Conservation (phyloP, 2,888 invertebrate species). For the Drosophila melanocephala region DNA sequence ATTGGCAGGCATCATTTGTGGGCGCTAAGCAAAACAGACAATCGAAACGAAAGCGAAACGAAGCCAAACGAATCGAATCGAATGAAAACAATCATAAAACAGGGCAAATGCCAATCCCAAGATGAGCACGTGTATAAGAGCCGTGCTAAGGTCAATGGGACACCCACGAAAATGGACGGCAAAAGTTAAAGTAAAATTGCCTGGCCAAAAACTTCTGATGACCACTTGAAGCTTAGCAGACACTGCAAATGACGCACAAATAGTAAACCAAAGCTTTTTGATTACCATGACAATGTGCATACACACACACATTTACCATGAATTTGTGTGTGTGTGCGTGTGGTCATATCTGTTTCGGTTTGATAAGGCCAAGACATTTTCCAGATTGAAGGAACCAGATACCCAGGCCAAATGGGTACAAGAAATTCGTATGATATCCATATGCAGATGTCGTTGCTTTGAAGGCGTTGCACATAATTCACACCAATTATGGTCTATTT, state of each 20-base stretch:
- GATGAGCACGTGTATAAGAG: constrained; percentile 52
- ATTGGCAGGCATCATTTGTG: constrained; percentile 71
- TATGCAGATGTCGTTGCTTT: constrained; percentile 44
- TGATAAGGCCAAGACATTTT: constrained; percentile 47
- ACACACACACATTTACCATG: background rate
- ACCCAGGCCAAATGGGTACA: constrained; percentile 1
- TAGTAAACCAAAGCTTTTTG: constrained; percentile 55
- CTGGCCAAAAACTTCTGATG: constrained; percentile 54
- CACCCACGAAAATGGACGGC: constrained; percentile 6
- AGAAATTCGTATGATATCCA: constrained; percentile 24
- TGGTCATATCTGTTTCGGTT: constrained; percentile 32
- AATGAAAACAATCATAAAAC: constrained; percentile 61
- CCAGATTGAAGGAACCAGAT: constrained; percentile 51
- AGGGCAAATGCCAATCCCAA: constrained; percentile 35
- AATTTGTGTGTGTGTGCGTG: constrained; percentile 4
- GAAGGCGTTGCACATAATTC: constrained; percentile 41
- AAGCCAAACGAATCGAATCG: constrained; percentile 51
- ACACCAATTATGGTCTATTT: constrained; percentile 41
- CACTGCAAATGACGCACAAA: constrained; percentile 59
- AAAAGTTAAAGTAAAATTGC: constrained; percentile 49
- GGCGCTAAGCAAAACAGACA: constrained; percentile 69
- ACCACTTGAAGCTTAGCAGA: constrained; percentile 65
- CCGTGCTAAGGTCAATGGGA: constrained; percentile 53
- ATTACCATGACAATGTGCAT: constrained; percentile 69
- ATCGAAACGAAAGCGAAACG: constrained; percentile 32